These are phyloP conservation scores for Actias luna DNA, from an alignment of 2,888 invertebrate species.

Conservation along the genomic window DNA sequence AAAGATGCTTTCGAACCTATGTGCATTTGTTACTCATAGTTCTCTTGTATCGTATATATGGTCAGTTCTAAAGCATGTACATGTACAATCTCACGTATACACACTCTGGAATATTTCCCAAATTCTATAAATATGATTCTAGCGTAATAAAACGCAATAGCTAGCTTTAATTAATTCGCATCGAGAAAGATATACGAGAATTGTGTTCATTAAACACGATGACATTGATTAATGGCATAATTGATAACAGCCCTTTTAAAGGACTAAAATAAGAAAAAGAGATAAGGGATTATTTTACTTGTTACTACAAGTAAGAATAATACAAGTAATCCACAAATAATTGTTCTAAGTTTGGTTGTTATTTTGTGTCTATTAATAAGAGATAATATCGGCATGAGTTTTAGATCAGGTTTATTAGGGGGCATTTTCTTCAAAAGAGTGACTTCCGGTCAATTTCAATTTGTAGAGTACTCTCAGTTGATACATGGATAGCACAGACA, in stretches of 20 bases:
- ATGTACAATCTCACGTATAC: neutral
- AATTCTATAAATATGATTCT: slow-evolving; percentile 5
- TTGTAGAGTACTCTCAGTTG: too few relatives aligned
- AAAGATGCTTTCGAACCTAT: neutral
- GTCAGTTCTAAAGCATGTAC: neutral
- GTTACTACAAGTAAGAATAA: too few relatives aligned
- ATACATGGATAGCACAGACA: too few relatives aligned
- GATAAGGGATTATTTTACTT: too few relatives aligned
- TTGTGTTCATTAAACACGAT: slow-evolving; percentile 1
- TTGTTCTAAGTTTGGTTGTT: too few relatives aligned
- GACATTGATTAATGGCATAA: neutral
- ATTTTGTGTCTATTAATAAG: too few relatives aligned
- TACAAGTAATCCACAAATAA: too few relatives aligned
- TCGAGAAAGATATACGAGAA: neutral
- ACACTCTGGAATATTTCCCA: neutral
- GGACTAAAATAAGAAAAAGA: too few relatives aligned
- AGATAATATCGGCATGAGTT: too few relatives aligned
- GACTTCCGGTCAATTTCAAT: too few relatives aligned
- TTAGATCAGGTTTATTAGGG: too few relatives aligned
- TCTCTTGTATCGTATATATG: neutral
- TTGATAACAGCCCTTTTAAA: neutral
- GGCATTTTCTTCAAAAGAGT: too few relatives aligned
- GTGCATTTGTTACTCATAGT: neutral
- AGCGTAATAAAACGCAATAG: neutral
- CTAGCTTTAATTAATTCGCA: slow-evolving; percentile 7